phyloP scores from a whole-genome alignment of 2,113 vertebrate genomes.

The Lophura nycthemera region DNA sequence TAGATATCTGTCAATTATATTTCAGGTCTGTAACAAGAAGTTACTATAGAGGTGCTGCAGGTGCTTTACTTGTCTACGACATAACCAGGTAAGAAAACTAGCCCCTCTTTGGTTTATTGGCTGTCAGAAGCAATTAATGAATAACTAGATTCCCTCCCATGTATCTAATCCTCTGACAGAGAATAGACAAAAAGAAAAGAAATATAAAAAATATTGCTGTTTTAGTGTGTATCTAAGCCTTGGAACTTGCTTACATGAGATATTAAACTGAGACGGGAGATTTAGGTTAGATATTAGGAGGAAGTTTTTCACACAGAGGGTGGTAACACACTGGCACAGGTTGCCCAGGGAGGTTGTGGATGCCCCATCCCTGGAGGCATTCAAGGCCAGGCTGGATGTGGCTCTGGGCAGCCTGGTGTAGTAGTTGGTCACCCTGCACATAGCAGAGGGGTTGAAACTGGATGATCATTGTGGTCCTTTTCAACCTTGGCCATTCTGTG shows the following conservation, averaged over 20 bases:
- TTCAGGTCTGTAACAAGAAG: slow-evolving; percentile 97
- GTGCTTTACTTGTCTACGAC: slow-evolving; percentile 95
- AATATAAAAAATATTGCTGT: neutral
- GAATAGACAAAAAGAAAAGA: neutral
- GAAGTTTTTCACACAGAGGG: too few species aligned
- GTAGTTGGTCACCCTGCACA: too few species aligned
- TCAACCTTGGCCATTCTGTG: too few species aligned
- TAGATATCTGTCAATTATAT: neutral
- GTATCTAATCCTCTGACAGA: neutral
- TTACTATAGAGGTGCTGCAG: slow-evolving; percentile 97
- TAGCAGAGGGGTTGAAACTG: too few species aligned
- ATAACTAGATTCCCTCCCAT: neutral
- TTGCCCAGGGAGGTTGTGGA: too few species aligned
- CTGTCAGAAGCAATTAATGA: neutral
- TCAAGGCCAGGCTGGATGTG: too few species aligned
- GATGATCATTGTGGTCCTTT: too few species aligned
- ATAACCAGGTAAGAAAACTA: slow-evolving; percentile 90
- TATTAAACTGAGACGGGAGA: too few species aligned
- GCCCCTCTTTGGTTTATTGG: neutral
- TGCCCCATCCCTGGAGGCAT: too few species aligned
- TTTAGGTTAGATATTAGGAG: too few species aligned
- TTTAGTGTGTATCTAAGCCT: neutral
- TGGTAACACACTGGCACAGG: too few species aligned
- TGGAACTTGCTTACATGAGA: neutral
- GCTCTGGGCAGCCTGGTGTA: too few species aligned